These are phyloP conservation scores for Luffia ferchaultella DNA, from an alignment of 2,888 invertebrate species.

Conservation along the genomic window DNA sequence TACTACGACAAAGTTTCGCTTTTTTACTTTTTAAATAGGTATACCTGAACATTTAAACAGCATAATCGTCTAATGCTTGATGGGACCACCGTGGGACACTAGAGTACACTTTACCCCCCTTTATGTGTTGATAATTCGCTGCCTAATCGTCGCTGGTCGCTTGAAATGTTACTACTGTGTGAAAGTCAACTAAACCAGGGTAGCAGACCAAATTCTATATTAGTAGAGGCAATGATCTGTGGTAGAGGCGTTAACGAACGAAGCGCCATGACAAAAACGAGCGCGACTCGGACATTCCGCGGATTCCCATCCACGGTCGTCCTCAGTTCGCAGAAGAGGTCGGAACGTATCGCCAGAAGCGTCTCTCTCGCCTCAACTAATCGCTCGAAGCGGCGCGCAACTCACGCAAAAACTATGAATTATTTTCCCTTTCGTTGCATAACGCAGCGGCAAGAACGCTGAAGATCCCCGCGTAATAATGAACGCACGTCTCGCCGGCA, in stretches of 20 bases:
- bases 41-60: too few relatives aligned
- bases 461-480: slow-evolving; percentile 30
- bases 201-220: too few relatives aligned
- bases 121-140: too few relatives aligned
- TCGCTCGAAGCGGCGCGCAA: slow-evolving; percentile 26
- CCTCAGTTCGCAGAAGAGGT: slow-evolving; percentile 20
- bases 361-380: not conserved
- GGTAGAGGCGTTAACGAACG: not conserved
- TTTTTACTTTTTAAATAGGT: too few relatives aligned
- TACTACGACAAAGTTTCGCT: too few relatives aligned
- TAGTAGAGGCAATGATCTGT: too few relatives aligned
- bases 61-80: too few relatives aligned
- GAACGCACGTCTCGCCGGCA: slow-evolving; percentile 26
- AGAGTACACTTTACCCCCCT: too few relatives aligned
- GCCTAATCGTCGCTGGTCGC: too few relatives aligned
- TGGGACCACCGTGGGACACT: too few relatives aligned
- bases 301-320: slow-evolving; percentile 8
- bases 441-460: slow-evolving; percentile 26
- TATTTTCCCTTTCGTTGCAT: slow-evolving; percentile 60
- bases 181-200: too few relatives aligned
- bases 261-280: not conserved
- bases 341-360: slow-evolving; percentile 14
- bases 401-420: slow-evolving; percentile 44
- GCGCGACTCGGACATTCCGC: slow-evolving; percentile 1
- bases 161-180: too few relatives aligned